Percentiles rank a stretch among this genome's conserved stretches.
phyloP scores from a whole-genome alignment of 2,888 invertebrate genomes.

The Epinotia brunnichana region DNA sequence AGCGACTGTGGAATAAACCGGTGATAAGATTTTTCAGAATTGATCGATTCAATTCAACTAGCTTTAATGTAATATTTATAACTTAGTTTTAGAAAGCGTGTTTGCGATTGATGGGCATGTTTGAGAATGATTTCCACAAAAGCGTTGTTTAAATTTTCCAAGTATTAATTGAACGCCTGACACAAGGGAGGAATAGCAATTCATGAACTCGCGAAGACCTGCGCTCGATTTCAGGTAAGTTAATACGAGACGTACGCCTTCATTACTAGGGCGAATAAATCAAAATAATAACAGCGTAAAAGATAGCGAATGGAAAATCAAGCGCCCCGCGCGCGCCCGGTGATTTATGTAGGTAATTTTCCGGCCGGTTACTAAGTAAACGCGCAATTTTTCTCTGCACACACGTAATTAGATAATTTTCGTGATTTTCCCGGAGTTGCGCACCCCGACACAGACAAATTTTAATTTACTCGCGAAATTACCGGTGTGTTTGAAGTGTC shows the following conservation, averaged over 20 bases:
- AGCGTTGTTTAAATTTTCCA: not conserved
- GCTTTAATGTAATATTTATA: not conserved
- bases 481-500: constrained; percentile 43
- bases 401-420: constrained; percentile 82
- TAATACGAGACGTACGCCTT: constrained; percentile 79
- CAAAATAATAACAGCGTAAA: constrained; percentile 81
- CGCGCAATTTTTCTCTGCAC: constrained; percentile 81
- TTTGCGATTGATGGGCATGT: not conserved
- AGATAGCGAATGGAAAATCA: constrained; percentile 83
- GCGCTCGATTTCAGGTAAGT: constrained; percentile 70
- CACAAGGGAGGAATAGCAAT: constrained; percentile 53
- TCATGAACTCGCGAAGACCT: constrained; percentile 64
- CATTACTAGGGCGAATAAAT: constrained; percentile 80
- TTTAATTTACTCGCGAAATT: constrained; percentile 48
- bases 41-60: not conserved
- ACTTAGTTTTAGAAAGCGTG: not conserved
- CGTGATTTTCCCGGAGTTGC: constrained; percentile 64
- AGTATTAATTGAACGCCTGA: constrained; percentile 37
- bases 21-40: not conserved
- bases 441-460: constrained; percentile 50
- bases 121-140: not conserved
- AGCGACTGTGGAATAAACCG: not conserved
- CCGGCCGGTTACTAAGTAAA: constrained; percentile 81
- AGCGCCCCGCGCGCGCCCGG: constrained; percentile 64
- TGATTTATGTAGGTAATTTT: constrained; percentile 82